Evolutionary conservation across 2,113 vertebrate species (phyloP), one percentile per base, ranked within the genome.

Genomic region (Tricholaema leucomelas): DNA sequence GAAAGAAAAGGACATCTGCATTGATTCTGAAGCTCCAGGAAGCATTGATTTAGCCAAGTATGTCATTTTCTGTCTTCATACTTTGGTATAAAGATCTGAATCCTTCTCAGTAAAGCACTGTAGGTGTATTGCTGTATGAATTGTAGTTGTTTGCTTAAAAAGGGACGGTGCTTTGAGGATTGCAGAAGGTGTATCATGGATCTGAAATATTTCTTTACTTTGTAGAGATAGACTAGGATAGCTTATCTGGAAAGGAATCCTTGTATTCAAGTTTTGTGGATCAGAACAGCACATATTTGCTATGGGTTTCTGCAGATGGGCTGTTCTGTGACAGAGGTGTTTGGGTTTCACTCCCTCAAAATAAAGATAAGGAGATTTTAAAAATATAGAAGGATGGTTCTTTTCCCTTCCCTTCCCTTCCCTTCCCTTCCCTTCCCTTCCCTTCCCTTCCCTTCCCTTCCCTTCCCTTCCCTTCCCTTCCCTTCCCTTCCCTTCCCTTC

Each of bases 121-220:
- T 59, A 78, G 55, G 59, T 87, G 38, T 59, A 48, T 72, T 66
- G 25, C 78, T 80, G 76, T 31, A 87, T 80, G 78, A 88, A 50
- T 64, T 89, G 71, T 52, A 88, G 50, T 81, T 91, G 66, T 95
- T 94, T 82, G 40, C 71, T 88, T 91, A 85, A 90, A 91, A 95
- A 21, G 66, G 94, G 83, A 73, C 66, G 81, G 50, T 87, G 50
- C 35, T 81, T 31, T 63, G 44, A 81, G 35, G 67, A 69, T 84
- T 91, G 36, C 71, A 70, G 55, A 78, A 88, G 81, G 55, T 66
- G 23, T 42, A 59, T 46, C 1, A 6, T 25, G 63, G 55, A 71
- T 33, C 7, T 67, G 70, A 90, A 89, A 46, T 21, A 52, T 5
- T 55, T 46, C 28, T 85, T 93, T 95, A 55, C 28, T 52, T 77